Conservation (phyloP, 2,888 invertebrate genomes). For the Drosophila aldrichi region DNA sequence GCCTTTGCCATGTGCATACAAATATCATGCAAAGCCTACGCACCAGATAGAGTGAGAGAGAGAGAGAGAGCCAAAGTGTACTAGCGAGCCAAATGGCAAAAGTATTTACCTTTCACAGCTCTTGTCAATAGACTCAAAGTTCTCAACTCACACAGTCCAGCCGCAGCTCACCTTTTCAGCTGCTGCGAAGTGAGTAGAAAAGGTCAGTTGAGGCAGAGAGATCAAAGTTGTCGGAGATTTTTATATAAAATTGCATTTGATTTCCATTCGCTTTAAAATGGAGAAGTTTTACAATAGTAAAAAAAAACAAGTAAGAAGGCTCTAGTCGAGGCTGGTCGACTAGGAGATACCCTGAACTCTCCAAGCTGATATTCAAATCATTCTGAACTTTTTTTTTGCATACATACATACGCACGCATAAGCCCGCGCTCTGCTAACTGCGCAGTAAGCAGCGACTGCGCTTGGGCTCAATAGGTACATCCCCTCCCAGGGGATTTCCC, state of each 20-base stretch:
- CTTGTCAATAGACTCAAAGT: constrained; percentile 63
- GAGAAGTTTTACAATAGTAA: too few species aligned
- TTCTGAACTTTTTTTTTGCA: too few species aligned
- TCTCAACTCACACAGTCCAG: neutral
- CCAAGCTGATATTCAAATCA: too few species aligned
- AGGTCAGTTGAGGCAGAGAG: constrained; percentile 12
- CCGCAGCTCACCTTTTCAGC: constrained; percentile 31
- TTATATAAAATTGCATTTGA: neutral
- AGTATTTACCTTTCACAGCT: constrained; percentile 57
- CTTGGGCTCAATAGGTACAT: too few species aligned
- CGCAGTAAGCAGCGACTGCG: too few species aligned
- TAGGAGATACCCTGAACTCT: too few species aligned
- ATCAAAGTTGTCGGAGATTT: neutral
- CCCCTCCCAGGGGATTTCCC: too few species aligned
- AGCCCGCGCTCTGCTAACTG: too few species aligned
- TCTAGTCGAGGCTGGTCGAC: too few species aligned
- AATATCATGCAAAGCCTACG: constrained; percentile 62
- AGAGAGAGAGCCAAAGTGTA: constrained; percentile 19
- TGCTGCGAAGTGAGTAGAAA: neutral
- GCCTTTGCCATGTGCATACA: constrained; percentile 38
- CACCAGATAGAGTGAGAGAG: constrained; percentile 7
- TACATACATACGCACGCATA: too few species aligned
- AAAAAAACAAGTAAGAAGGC: too few species aligned
- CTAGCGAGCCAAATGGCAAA: constrained; percentile 38
- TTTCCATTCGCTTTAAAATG: too few species aligned